Evolutionary conservation across 1,140 invertebrate species (phyloP).

Genomic region (Archegozetes longisetosus): DNA sequence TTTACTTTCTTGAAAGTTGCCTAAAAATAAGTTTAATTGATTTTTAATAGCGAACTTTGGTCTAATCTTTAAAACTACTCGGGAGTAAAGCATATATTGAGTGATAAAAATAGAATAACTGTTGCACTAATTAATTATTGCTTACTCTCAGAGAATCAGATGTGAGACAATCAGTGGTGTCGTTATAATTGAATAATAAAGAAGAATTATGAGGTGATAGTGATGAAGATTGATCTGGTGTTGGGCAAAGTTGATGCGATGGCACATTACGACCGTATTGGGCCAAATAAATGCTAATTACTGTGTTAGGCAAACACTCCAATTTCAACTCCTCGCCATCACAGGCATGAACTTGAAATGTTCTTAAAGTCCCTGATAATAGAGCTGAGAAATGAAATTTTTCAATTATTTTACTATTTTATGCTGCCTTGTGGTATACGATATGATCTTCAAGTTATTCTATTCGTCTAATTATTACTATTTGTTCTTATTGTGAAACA

Average conservation of each 20-base stretch:
- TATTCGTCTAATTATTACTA: too few species aligned
- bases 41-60: too few species aligned
- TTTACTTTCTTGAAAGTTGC: too few species aligned
- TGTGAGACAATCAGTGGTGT: constrained; percentile 28
- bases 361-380: constrained; percentile 65
- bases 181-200: constrained; percentile 11
- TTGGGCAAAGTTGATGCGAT: constrained; percentile 17
- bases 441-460: too few species aligned
- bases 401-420: too few species aligned
- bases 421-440: background rate
- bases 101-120: too few species aligned
- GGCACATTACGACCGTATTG: constrained; percentile 32
- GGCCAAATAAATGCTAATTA: constrained; percentile 67
- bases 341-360: constrained; percentile 69
- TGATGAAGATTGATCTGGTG: constrained; percentile 5
- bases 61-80: too few species aligned
- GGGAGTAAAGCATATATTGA: too few species aligned
- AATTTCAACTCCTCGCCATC: constrained; percentile 66
- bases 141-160: constrained; percentile 26
- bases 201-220: background rate
- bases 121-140: constrained; percentile 7
- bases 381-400: constrained; percentile 42
- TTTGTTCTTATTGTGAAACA: too few species aligned
- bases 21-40: too few species aligned
- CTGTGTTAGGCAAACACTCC: constrained; percentile 65